Conservation (phyloP, 2,797 vertebrate genomes). For the Miichthys miiuy region DNA sequence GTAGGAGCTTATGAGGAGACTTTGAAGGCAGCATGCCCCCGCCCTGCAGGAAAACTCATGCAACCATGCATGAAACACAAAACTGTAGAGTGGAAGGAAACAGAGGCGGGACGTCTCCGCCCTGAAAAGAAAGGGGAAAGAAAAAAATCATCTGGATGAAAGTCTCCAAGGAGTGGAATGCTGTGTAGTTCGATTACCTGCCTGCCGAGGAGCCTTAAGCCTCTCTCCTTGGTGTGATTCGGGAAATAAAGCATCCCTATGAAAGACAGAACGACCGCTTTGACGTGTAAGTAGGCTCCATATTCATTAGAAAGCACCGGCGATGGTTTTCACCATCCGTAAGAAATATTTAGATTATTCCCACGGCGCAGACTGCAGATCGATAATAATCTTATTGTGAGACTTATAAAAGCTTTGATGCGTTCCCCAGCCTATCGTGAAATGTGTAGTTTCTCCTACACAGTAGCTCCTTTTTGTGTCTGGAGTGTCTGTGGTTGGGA, state of each 20-base stretch:
- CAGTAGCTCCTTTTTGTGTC: neutral
- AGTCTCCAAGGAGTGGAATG: constrained; percentile 65
- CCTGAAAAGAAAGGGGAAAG: constrained; percentile 46
- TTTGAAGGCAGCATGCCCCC: constrained; percentile 51
- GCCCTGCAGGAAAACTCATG: constrained; percentile 54
- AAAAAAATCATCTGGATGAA: constrained; percentile 53
- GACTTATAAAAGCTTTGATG: neutral
- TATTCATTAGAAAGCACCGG: neutral
- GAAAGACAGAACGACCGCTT: constrained; percentile 83
- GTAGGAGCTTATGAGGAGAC: constrained; percentile 4
- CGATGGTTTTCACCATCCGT: neutral
- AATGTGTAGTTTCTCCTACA: neutral
- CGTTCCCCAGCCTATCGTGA: neutral
- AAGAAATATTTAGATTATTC: too few species aligned
- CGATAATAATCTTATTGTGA: neutral
- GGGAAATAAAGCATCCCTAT: constrained; percentile 69
- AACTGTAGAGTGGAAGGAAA: constrained; percentile 68
- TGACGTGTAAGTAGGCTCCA: constrained; percentile 81
- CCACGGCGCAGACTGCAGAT: neutral
- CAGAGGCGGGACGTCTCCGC: constrained; percentile 78
- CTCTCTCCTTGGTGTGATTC: constrained; percentile 26
- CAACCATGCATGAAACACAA: constrained; percentile 50
- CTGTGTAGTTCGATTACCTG: constrained; percentile 65
- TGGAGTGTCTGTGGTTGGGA: neutral
- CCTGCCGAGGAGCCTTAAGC: constrained; percentile 41